Evolutionary conservation across 2,113 vertebrate genomes (phyloP).

Genomic region (Apodemus sylvaticus): DNA sequence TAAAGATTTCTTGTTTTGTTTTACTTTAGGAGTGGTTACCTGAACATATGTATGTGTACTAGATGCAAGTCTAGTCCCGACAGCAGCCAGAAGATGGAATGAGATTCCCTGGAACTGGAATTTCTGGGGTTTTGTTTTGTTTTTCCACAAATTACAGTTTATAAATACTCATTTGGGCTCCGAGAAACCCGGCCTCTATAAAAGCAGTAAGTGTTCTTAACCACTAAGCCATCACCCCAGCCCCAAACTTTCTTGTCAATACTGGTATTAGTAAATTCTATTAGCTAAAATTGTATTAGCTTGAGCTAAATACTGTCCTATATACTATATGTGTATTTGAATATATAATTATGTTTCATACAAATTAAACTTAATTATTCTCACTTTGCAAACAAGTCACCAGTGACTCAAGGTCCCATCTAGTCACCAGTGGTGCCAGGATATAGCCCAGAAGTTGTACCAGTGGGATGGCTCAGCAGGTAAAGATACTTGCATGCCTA

Average conservation of each 20-base stretch:
- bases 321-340: neutral
- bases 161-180: neutral
- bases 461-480: neutral
- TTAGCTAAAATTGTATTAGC: neutral
- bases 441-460: neutral
- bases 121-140: neutral
- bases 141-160: neutral
- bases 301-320: neutral
- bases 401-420: neutral
- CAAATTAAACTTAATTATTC: slow-evolving; percentile 27
- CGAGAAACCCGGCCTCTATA: neutral
- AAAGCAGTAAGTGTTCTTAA: neutral
- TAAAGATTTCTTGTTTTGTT: neutral
- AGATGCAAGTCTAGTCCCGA: neutral
- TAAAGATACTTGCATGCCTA: neutral
- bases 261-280: neutral
- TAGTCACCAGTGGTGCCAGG: slow-evolving; percentile 16
- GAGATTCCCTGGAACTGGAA: neutral
- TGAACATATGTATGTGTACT: neutral
- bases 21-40: neutral
- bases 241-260: slow-evolving; percentile 18
- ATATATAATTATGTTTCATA: neutral
- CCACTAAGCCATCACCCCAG: neutral
- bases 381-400: slow-evolving; percentile 40
- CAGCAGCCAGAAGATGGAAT: neutral